Evolutionary conservation across 2,113 vertebrate species (phyloP).

Genomic region (Cynoglossus semilaevis): DNA sequence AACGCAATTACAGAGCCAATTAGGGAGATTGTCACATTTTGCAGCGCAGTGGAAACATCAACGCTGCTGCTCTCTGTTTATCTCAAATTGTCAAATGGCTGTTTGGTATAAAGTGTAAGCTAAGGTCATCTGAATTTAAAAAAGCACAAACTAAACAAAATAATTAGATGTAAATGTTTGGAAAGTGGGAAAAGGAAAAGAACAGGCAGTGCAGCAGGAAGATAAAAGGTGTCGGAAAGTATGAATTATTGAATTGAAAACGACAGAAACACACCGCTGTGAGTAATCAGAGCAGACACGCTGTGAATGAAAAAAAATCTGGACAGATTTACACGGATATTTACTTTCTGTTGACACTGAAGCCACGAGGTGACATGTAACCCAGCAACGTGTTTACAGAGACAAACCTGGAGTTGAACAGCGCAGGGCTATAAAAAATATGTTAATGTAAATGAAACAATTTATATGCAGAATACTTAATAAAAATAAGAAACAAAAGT

Average conservation of each 20-base stretch:
- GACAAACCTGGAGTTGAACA: no score
- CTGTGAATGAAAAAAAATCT: conserved; percentile 6
- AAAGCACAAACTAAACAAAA: not conserved
- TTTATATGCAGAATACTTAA: no score
- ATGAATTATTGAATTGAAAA: conserved; percentile 7
- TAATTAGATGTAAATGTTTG: not conserved
- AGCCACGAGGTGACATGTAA: not conserved
- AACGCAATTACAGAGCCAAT: conserved; percentile 7
- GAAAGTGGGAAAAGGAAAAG: not conserved
- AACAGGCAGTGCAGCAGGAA: not conserved
- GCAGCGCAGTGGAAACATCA: not conserved
- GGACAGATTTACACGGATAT: not conserved
- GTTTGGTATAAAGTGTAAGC: not conserved
- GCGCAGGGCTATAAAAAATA: no score
- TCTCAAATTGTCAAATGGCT: not conserved
- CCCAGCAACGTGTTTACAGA: no score
- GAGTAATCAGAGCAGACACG: conserved; percentile 1
- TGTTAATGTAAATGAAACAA: no score
- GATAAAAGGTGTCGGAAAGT: conserved; percentile 6
- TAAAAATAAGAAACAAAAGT: no score
- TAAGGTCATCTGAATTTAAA: conserved; percentile 3
- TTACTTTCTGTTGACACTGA: not conserved
- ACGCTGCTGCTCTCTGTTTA: conserved; percentile 9
- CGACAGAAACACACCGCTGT: conserved; percentile 5
- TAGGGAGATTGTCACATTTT: conserved; percentile 2